phyloP scores from a whole-genome alignment of 2,113 vertebrate genomes.

The Salvator merianae region DNA sequence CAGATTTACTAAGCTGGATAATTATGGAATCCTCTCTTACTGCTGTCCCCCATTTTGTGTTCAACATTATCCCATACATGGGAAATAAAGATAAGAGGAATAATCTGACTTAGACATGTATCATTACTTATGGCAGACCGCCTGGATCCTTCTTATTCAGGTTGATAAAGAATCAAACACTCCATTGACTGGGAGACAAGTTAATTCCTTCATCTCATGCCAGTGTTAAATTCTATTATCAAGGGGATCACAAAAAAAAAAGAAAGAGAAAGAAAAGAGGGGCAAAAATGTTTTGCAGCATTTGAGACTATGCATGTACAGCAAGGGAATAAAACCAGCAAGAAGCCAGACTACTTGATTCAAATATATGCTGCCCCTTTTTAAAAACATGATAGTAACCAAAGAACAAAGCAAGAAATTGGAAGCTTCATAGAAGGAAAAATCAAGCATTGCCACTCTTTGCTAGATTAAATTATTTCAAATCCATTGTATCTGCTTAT shows the following conservation, averaged over 20 bases:
- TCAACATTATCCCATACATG: background rate
- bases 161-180: background rate
- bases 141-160: background rate
- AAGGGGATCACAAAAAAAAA: background rate
- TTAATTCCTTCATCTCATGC: constrained; percentile 1
- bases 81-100: background rate
- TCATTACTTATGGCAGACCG: constrained; percentile 1
- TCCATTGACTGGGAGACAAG: constrained; percentile 7
- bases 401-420: background rate
- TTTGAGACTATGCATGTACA: background rate
- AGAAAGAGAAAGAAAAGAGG: no score
- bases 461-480: background rate
- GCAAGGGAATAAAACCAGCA: background rate
- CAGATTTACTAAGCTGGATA: constrained; percentile 10
- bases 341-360: background rate
- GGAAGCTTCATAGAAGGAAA: fast-evolving
- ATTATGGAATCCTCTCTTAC: background rate
- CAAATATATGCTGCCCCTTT: background rate
- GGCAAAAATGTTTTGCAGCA: constrained; percentile 21
- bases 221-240: constrained; percentile 19
- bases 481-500: background rate
- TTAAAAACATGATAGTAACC: background rate
- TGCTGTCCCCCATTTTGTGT: background rate
- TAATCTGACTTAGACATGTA: constrained; percentile 1
- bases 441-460: background rate